Percentiles rank a stretch among this genome's conserved stretches.
Conservation (phyloP, 1,140 invertebrate species). For the Calosoma granatense region DNA sequence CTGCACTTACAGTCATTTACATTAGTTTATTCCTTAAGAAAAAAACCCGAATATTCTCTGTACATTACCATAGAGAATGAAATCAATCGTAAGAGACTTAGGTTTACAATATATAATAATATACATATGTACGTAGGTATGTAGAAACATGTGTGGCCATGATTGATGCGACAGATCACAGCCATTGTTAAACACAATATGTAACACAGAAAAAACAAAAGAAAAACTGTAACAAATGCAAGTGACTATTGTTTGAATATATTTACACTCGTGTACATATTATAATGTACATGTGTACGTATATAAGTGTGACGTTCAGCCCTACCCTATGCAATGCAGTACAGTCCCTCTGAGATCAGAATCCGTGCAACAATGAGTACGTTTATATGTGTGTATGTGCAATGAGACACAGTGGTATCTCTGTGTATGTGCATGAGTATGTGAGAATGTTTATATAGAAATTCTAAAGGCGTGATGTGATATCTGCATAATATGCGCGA, state of each 20-base stretch:
- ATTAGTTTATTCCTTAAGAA: no score
- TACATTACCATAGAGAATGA: no score
- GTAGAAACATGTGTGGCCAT: neutral
- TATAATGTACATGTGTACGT: neutral
- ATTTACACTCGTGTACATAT: neutral
- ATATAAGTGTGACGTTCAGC: neutral
- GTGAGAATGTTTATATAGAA: no score
- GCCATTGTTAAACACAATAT: neutral
- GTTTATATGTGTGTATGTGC: neutral
- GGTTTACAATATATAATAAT: neutral
- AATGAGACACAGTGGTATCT: no score
- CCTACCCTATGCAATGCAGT: neutral
- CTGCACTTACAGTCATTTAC: no score
- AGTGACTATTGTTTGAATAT: conserved; percentile 7
- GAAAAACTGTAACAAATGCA: conserved; percentile 1
- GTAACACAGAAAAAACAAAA: neutral
- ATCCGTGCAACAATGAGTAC: neutral
- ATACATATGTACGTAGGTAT: neutral
- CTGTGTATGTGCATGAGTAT: no score
- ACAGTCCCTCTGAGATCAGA: no score
- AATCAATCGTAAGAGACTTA: no score
- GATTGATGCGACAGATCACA: neutral
- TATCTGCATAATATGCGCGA: neutral
- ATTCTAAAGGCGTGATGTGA: neutral
- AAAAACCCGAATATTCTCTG: no score